Evolutionary conservation across 37 sponge, comb jelly and placozoan species (phyloP).

Genomic region (Sycon ciliatum): DNA sequence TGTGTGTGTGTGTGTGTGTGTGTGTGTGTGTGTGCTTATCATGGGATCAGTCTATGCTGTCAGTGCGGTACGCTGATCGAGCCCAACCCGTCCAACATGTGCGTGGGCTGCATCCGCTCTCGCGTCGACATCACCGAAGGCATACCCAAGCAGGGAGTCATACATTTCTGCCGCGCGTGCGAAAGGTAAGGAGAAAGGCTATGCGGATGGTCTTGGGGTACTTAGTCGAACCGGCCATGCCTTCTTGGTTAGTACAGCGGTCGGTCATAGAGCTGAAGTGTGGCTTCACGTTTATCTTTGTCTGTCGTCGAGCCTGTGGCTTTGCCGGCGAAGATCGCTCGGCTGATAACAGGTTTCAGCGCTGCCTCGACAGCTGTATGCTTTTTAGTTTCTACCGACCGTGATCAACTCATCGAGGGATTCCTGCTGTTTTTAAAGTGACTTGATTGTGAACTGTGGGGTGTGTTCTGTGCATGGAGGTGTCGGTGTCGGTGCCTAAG

Average conservation of each 20-base stretch:
- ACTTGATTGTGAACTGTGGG: too few relatives aligned
- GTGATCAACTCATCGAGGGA: too few relatives aligned
- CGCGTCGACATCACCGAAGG: constrained; percentile 84
- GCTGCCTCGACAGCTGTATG: too few relatives aligned
- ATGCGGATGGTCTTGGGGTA: too few relatives aligned
- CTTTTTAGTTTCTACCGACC: too few relatives aligned
- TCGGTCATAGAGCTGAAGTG: background rate
- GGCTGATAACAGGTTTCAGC: too few relatives aligned
- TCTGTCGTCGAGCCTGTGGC: background rate
- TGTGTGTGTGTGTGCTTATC: background rate
- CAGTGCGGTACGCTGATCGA: constrained; percentile 70
- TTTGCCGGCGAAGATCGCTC: too few relatives aligned
- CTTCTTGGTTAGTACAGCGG: background rate
- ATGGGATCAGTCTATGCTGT: background rate
- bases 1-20: constrained; percentile 16
- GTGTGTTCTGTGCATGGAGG: too few relatives aligned
- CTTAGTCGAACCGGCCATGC: too few relatives aligned
- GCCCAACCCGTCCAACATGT: constrained; percentile 89
- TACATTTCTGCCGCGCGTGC: constrained; percentile 85
- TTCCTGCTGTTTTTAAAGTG: too few relatives aligned
- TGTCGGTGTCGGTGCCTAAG: too few relatives aligned
- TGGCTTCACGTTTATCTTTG: background rate
- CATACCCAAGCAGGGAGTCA: constrained; percentile 66
- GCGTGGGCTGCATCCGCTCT: constrained; percentile 78
- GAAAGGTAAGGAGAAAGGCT: too few relatives aligned